Evolutionary conservation across 64 coral and sea anemone species (phyloP).

Genomic region (Actinia equina): DNA sequence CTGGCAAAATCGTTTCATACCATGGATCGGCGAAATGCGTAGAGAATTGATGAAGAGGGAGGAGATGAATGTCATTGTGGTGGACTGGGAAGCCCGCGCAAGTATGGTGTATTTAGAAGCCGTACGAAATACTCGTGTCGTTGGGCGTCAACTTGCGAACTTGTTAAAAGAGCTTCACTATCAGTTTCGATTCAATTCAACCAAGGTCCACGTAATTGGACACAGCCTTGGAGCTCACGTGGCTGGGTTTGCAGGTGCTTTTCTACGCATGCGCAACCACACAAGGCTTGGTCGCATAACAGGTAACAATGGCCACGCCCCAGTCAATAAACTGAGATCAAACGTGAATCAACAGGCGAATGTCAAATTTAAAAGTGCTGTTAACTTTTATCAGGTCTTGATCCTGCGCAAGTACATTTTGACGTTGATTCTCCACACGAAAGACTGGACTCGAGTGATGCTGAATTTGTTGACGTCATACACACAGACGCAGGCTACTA

Average conservation of each 20-base stretch:
- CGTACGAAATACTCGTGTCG: slow-evolving; percentile 55
- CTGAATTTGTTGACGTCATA: slow-evolving; percentile 79
- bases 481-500: slow-evolving; percentile 61
- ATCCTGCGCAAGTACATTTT: slow-evolving; percentile 72
- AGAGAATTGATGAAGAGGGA: slow-evolving; percentile 59
- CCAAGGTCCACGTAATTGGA: slow-evolving; percentile 65
- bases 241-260: slow-evolving; percentile 62
- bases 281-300: slow-evolving; percentile 70
- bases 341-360: neutral
- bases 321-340: neutral
- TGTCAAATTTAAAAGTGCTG: neutral
- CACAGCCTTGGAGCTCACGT: slow-evolving; percentile 83
- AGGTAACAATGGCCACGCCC: slow-evolving; percentile 23
- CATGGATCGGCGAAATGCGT: slow-evolving; percentile 62
- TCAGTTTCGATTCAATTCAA: slow-evolving; percentile 50
- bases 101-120: slow-evolving; percentile 29
- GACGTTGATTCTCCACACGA: slow-evolving; percentile 38
- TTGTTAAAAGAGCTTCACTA: slow-evolving; percentile 39
- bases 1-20: slow-evolving; percentile 41
- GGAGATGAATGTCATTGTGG: slow-evolving; percentile 71
- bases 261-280: slow-evolving; percentile 14
- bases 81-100: slow-evolving; percentile 66
- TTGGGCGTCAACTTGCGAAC: slow-evolving; percentile 50
- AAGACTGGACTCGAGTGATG: slow-evolving; percentile 81
- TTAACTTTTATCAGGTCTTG: slow-evolving; percentile 38